phyloP scores from a whole-genome alignment of 2,888 invertebrate genomes.

The Andrena bicolor region DNA sequence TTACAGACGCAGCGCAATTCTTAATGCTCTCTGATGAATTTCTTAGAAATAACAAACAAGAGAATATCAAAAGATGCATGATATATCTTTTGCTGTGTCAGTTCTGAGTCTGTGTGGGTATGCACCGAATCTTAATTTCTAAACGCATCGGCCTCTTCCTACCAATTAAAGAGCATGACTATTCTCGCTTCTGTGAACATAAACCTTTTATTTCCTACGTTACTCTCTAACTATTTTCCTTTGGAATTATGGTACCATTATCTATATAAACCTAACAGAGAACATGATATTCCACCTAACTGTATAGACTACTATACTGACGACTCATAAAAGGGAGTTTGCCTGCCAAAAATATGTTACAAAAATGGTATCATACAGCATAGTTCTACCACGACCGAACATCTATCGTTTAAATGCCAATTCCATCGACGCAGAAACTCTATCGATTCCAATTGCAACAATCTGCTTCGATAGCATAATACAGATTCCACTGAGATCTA shows the following conservation, averaged over 20 bases:
- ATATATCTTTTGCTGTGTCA: constrained; percentile 57
- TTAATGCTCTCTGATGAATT: constrained; percentile 70
- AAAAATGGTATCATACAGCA: background rate
- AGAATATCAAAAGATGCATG: constrained; percentile 79
- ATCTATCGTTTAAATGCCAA: background rate
- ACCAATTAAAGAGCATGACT: constrained; percentile 42
- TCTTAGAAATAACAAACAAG: constrained; percentile 76
- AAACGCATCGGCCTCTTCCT: constrained; percentile 35
- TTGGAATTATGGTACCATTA: background rate
- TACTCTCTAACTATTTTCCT: background rate
- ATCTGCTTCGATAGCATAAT: background rate
- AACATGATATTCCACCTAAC: background rate
- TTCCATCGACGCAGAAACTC: constrained; percentile 42
- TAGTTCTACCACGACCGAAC: background rate
- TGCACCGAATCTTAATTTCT: constrained; percentile 9
- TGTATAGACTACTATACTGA: background rate
- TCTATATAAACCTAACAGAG: background rate
- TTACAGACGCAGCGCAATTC: too few species aligned
- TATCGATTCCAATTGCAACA: background rate
- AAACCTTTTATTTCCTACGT: background rate
- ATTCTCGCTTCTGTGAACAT: constrained; percentile 12
- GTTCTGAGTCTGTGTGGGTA: constrained; percentile 47
- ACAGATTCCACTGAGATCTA: background rate
- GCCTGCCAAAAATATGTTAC: background rate
- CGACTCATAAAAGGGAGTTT: background rate